A percentile compares a stretch with the other conserved stretches of the same genome.
These are phyloP conservation scores for Dufourea novaeangliae DNA, from an alignment of 1,140 invertebrate genomes.

Conservation along the genomic window DNA sequence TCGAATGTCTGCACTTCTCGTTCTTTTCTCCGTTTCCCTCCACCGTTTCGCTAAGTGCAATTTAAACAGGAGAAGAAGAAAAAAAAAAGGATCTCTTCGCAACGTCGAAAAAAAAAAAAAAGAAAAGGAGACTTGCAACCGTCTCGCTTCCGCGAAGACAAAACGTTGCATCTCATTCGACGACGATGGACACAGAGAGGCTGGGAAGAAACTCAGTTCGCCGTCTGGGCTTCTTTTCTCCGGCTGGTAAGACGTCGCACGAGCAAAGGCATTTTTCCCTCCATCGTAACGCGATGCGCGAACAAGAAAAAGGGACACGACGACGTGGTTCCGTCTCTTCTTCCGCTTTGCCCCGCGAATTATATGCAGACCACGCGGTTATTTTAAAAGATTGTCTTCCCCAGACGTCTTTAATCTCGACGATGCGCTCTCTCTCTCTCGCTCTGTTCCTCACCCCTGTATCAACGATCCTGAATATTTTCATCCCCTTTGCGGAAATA, in stretches of 20 bases:
- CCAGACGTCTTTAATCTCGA: conserved; percentile 64
- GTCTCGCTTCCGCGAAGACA: conserved; percentile 29
- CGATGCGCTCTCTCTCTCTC: conserved; percentile 26
- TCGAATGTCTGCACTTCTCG: neutral
- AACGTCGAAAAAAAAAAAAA: conserved; percentile 42
- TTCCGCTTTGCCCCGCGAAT: conserved; percentile 48
- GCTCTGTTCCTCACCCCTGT: neutral
- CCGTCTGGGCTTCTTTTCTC: conserved; percentile 27
- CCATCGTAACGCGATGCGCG: conserved; percentile 32
- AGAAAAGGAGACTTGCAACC: no score
- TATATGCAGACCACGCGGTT: conserved; percentile 49
- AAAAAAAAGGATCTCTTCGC: neutral
- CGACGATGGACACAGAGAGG: conserved; percentile 9
- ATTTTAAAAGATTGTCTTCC: conserved; percentile 65
- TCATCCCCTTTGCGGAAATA: neutral
- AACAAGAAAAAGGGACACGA: neutral
- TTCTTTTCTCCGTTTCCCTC: neutral
- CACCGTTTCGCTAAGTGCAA: conserved; percentile 21
- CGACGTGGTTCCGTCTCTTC: conserved; percentile 4
- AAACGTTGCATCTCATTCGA: conserved; percentile 16
- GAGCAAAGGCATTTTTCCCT: conserved; percentile 44
- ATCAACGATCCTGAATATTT: neutral
- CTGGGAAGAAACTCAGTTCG: conserved; percentile 4
- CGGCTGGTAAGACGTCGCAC: conserved; percentile 37
- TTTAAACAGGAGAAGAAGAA: neutral